Conservation (phyloP, 2,888 invertebrate species). For the Cryptus armator region DNA sequence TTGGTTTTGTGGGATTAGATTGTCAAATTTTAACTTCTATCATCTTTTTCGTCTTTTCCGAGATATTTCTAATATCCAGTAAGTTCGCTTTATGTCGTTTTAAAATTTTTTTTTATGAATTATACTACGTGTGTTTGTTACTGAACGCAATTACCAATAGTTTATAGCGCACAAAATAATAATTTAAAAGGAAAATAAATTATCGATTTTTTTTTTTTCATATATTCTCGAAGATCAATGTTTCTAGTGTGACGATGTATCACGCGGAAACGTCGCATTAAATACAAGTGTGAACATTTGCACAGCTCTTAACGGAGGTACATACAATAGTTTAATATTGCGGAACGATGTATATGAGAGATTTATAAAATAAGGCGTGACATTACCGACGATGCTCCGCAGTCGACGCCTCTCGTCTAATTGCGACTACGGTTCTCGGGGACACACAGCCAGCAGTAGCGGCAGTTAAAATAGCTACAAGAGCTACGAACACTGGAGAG, state of each 20-base stretch:
- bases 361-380: slow-evolving; percentile 18
- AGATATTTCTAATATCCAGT: too few species aligned
- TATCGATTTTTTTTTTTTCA: too few species aligned
- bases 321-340: background rate
- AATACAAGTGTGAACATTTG: background rate
- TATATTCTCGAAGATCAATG: background rate
- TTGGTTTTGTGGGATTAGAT: too few species aligned
- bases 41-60: too few species aligned
- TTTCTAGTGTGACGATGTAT: background rate
- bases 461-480: slow-evolving; percentile 60
- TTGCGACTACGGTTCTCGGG: slow-evolving; percentile 77
- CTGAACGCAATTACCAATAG: too few species aligned
- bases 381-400: slow-evolving; percentile 7
- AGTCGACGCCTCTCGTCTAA: slow-evolving; percentile 72
- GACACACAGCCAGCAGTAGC: slow-evolving; percentile 49
- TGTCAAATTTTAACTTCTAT: too few species aligned
- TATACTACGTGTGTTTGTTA: too few species aligned
- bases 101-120: too few species aligned
- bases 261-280: background rate
- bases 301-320: background rate
- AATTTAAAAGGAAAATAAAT: too few species aligned
- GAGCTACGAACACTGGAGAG: slow-evolving; percentile 70
- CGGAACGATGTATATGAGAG: background rate
- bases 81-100: too few species aligned
- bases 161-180: too few species aligned